These are phyloP conservation scores for Cygnus olor DNA, from an alignment of 2,797 vertebrate genomes.

Conservation along the genomic window DNA sequence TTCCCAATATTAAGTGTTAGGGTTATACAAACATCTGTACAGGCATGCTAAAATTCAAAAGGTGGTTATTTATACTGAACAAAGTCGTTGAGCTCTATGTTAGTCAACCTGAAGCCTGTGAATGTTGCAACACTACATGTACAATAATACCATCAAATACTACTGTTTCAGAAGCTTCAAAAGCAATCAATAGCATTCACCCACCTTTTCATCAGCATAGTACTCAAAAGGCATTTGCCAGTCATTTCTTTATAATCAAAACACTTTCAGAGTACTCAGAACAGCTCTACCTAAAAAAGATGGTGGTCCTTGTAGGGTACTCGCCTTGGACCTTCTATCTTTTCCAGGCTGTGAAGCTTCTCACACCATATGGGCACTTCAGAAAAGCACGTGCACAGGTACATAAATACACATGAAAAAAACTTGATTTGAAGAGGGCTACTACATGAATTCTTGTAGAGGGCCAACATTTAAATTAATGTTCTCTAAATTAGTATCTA, in stretches of 20 bases:
- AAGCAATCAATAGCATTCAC: not conserved
- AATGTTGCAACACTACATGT: not conserved
- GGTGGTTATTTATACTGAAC: not conserved
- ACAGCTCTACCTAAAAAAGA: not conserved
- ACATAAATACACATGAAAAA: not conserved
- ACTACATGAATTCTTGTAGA: rapidly evolving
- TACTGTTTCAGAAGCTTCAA: not conserved
- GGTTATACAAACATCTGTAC: not conserved
- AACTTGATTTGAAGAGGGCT: not conserved
- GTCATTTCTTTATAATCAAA: not conserved
- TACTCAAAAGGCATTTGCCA: not conserved
- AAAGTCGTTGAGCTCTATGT: not conserved
- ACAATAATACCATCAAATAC: not conserved
- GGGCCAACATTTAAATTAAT: not conserved
- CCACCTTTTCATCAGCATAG: not conserved
- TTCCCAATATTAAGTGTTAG: not conserved
- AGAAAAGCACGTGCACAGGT: not conserved
- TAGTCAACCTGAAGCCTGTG: not conserved
- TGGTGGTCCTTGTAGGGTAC: not conserved
- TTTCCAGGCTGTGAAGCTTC: not conserved
- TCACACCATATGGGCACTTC: not conserved
- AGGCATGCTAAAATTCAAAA: not conserved
- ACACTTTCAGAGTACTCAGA: not conserved
- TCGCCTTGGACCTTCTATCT: not conserved
- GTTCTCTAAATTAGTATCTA: not conserved